Conservation (phyloP, 2,888 invertebrate species). For the Synergus umbraculus region DNA sequence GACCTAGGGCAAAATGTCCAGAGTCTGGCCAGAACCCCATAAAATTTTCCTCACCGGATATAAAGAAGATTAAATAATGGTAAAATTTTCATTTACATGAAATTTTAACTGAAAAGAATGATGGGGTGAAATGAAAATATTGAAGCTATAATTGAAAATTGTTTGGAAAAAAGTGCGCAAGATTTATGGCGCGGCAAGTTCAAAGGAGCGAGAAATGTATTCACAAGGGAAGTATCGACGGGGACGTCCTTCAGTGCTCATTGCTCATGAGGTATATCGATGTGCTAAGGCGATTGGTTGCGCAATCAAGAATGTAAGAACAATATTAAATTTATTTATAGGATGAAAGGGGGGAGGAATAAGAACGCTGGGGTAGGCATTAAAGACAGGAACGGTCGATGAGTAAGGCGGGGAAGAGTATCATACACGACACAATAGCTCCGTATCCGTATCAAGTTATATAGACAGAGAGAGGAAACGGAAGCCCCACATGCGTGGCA, state of each 20-base stretch:
- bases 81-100: too few relatives aligned
- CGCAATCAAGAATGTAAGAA: constrained; percentile 66
- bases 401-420: constrained; percentile 52
- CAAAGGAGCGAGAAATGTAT: constrained; percentile 8
- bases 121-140: not conserved
- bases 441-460: constrained; percentile 57
- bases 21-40: too few relatives aligned
- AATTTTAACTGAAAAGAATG: too few relatives aligned
- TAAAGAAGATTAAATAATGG: too few relatives aligned
- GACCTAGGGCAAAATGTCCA: too few relatives aligned
- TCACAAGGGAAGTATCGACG: constrained; percentile 11
- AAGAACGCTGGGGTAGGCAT: constrained; percentile 44
- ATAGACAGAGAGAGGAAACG: constrained; percentile 53
- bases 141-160: not conserved
- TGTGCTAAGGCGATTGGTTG: constrained; percentile 63
- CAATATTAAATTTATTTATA: constrained; percentile 70
- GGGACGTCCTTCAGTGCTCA: constrained; percentile 53
- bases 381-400: constrained; percentile 51
- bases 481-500: constrained; percentile 59
- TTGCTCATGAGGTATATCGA: constrained; percentile 51
- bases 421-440: constrained; percentile 53
- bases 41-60: too few relatives aligned
- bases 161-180: not conserved
- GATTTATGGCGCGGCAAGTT: constrained; percentile 3
- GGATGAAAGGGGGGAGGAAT: constrained; percentile 53